Base-by-base conservation (phyloP, 2,888 invertebrate species). In the Drosophila neonasuta region DNA sequence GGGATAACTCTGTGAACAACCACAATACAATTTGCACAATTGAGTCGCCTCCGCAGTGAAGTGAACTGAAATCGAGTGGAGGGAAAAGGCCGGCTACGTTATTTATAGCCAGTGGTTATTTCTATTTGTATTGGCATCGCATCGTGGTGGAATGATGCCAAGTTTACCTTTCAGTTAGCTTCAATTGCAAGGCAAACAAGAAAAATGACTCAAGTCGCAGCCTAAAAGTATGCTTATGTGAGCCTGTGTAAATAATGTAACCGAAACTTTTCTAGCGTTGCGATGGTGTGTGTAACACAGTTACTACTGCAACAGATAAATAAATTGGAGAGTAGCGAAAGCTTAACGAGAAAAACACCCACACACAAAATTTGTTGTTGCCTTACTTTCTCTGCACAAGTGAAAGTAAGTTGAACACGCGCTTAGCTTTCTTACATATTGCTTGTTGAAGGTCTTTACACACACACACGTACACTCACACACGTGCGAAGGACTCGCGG, bases 361-460 rank as follows among this genome's bases (percentile, higher is more conserved):
- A 63, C 68, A 55, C 57, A 59, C 41, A 39, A 20, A 41, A 17
- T 29, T 44, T 65, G 55, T 52, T 72, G 39, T 50, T 46, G 59
- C 42, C 39, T 34, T 17, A 30, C 11, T 42, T 51, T 50, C 11
- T 34, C 44, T 62, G 63, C 64, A 62, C 57, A 79, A 79, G 71
- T 68, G 71, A 69, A 80, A 85, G 79, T 70, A 64, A 79, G 81
- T 84, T 81, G 77, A 71, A 68, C 74, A 70, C 69, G 74, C 77
- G 68, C 65, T 77, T 57, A 68, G 82, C 65, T 81, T 79, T 70
- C 74, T 77, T 69, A 73, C 69, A 76, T 63, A 86, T 84, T 79
- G 71, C 66, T 71, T 61, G 63, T 52, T 74, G 81, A 86, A 81
- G 81, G 81, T 86, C 81, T 56, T 77, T 55, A 69, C 65, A 57